These are phyloP conservation scores for Anguilla marmorata DNA, from an alignment of 2,797 vertebrate species.

Conservation along the genomic window DNA sequence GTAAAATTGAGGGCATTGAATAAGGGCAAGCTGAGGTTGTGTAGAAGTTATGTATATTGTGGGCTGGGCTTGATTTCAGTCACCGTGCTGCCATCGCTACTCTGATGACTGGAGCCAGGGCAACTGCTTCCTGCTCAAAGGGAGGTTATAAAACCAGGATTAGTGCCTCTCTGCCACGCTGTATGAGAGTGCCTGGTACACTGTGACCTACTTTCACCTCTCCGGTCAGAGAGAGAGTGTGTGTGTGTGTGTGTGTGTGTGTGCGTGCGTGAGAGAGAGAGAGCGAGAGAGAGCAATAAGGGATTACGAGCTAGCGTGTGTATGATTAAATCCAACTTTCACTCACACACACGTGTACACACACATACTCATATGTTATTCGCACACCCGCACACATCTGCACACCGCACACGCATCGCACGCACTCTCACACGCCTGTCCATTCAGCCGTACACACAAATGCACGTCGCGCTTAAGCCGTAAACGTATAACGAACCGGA, in stretches of 20 bases:
- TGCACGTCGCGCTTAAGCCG: neutral
- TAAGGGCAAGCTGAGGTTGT: neutral
- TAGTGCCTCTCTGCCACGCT: constrained; percentile 25
- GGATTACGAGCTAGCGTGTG: constrained; percentile 15
- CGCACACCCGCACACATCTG: neutral
- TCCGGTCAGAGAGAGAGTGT: neutral
- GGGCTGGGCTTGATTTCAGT: neutral
- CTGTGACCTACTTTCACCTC: constrained; percentile 34
- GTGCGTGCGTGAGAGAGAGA: neutral
- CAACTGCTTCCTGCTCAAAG: constrained; percentile 23
- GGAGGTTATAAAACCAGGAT: constrained; percentile 39
- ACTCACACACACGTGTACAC: neutral
- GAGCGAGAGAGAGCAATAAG: constrained; percentile 4
- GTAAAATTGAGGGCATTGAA: neutral
- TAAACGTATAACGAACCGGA: neutral
- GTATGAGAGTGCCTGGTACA: constrained; percentile 2
- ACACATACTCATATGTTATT: too few relatives aligned
- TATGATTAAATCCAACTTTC: constrained; percentile 16
- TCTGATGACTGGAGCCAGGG: constrained; percentile 3
- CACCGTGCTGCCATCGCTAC: neutral
- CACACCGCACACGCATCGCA: neutral
- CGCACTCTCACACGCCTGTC: neutral
- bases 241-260: too few relatives aligned
- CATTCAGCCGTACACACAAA: neutral
- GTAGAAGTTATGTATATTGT: neutral